These are phyloP conservation scores for Pangasianodon gigas DNA, from an alignment of 2,113 vertebrate species.

Conservation along the genomic window DNA sequence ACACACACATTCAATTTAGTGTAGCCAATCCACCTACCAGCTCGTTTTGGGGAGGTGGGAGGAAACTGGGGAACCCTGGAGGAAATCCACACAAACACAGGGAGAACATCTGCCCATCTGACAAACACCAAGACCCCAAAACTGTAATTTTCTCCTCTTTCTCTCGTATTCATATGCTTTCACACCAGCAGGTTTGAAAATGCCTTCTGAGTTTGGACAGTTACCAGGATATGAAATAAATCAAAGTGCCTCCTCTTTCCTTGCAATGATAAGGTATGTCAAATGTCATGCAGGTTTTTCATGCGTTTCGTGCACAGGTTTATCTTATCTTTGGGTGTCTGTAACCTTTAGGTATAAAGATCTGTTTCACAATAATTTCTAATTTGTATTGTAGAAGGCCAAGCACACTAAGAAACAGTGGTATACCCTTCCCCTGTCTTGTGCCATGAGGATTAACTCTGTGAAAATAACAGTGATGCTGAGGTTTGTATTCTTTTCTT, in stretches of 20 bases:
- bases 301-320: background rate
- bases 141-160: background rate
- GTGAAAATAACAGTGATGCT: background rate
- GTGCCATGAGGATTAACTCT: background rate
- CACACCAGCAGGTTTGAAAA: background rate
- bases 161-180: background rate
- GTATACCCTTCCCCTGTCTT: background rate
- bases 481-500: background rate
- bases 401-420: background rate
- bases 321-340: conserved; percentile 10
- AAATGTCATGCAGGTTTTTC: background rate
- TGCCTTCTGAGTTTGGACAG: background rate
- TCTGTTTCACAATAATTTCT: background rate
- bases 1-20: background rate
- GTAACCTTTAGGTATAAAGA: background rate
- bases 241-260: background rate
- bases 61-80: background rate
- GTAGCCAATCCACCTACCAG: background rate
- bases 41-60: background rate
- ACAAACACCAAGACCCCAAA: background rate
- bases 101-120: background rate
- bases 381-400: background rate
- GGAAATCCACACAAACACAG: background rate
- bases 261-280: background rate
- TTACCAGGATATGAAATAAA: background rate